These are phyloP conservation scores for Paracyclopina nana DNA, from an alignment of 1,140 invertebrate species.

Conservation along the genomic window DNA sequence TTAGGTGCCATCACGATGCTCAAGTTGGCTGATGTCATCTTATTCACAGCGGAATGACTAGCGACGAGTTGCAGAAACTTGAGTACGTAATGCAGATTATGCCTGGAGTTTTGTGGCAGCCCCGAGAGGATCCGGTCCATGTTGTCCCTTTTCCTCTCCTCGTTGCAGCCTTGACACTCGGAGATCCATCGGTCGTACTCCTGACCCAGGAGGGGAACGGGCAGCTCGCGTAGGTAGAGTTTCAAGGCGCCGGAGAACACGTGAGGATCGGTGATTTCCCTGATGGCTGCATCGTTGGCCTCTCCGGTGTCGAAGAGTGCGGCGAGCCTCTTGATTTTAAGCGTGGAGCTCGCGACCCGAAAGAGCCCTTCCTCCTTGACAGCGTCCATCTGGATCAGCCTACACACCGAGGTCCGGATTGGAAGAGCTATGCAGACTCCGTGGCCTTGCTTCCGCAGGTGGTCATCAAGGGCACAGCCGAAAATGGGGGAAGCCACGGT, in stretches of 20 bases:
- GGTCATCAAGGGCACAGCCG: not conserved
- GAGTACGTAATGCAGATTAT: not conserved
- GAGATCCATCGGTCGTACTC: constrained; percentile 2
- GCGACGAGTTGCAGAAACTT: not conserved
- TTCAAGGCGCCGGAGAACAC: constrained; percentile 7
- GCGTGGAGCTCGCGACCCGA: not conserved
- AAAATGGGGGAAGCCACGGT: not conserved
- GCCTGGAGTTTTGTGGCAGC: not conserved
- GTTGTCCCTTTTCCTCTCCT: not conserved
- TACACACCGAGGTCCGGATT: not conserved
- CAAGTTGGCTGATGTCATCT: not conserved
- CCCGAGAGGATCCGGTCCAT: not conserved
- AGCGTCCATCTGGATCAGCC: constrained; percentile 1
- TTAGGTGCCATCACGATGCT: constrained; percentile 2
- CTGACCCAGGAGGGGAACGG: not conserved
- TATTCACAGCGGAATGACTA: not conserved
- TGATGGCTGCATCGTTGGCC: not conserved
- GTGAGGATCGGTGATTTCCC: constrained; percentile 2
- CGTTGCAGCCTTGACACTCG: not conserved
- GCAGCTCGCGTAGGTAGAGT: constrained; percentile 6
- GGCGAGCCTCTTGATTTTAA: not conserved
- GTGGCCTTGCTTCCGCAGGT: not conserved
- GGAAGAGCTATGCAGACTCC: not conserved
- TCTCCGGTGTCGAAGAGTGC: not conserved
- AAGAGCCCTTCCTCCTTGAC: constrained; percentile 2